A percentile compares a stretch with the other conserved stretches of the same genome.
Conservation (phyloP, 2,113 vertebrate genomes). For the Callaeas wilsoni region DNA sequence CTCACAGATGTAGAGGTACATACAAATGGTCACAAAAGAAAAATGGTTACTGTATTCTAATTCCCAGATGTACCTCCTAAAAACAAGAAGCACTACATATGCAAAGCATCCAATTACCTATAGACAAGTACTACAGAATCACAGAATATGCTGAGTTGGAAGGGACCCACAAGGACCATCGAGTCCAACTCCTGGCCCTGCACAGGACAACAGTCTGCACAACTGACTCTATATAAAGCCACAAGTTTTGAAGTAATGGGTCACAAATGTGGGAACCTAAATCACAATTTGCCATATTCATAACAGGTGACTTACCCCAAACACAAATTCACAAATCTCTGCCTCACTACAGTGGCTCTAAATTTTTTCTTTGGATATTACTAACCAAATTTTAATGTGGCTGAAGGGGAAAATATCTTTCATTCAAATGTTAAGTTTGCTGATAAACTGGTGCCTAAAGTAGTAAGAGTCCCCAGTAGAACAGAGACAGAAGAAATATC, state of each 20-base stretch:
- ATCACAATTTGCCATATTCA: neutral
- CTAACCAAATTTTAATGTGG: neutral
- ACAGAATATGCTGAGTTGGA: neutral
- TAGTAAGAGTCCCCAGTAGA: neutral
- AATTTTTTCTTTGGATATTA: neutral
- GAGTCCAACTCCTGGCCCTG: neutral
- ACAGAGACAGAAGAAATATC: neutral
- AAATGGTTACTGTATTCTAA: neutral
- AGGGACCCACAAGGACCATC: neutral
- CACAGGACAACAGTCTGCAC: neutral
- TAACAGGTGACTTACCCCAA: neutral
- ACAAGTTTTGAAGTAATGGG: neutral
- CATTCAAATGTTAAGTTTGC: neutral
- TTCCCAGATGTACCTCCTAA: neutral
- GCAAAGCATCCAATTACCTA: neutral
- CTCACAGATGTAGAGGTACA: neutral
- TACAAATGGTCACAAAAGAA: neutral
- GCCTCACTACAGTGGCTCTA: neutral
- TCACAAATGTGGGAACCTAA: neutral
- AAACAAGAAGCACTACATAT: neutral
- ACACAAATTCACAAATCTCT: neutral
- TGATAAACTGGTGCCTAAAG: neutral
- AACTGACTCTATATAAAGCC: neutral
- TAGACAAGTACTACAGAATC: neutral
- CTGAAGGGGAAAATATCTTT: neutral